These are phyloP conservation scores for Chinchilla lanigera DNA, from an alignment of 2,113 vertebrate genomes.

Conservation along the genomic window DNA sequence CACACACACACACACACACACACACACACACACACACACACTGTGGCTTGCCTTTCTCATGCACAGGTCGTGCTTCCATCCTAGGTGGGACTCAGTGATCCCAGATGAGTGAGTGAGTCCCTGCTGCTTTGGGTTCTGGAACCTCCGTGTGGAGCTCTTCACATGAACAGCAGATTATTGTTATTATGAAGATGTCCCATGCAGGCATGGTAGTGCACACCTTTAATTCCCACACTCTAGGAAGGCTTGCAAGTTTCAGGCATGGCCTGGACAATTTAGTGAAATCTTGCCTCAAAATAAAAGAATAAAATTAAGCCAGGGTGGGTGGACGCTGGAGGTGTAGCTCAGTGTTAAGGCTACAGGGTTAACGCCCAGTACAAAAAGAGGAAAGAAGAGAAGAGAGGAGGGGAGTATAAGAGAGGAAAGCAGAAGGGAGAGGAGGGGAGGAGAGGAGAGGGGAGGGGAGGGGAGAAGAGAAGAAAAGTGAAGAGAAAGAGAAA, in stretches of 20 bases:
- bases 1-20: neutral
- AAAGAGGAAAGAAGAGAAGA: neutral
- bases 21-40: neutral
- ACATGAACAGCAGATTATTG: neutral
- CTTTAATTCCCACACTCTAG: neutral
- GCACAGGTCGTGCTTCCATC: neutral
- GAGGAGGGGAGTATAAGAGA: no score
- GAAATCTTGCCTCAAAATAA: neutral
- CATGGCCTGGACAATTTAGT: neutral
- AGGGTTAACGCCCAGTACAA: neutral
- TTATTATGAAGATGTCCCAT: neutral
- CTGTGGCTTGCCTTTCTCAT: neutral
- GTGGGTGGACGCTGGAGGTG: neutral
- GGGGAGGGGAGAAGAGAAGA: neutral
- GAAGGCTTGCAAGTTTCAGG: neutral
- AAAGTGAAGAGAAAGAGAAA: neutral
- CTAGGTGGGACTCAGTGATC: neutral
- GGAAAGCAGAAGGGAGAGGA: neutral
- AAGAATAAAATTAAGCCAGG: neutral
- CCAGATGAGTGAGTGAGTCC: neutral
- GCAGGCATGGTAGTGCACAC: neutral
- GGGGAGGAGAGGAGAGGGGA: neutral
- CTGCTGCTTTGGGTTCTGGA: neutral
- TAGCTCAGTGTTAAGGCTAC: neutral
- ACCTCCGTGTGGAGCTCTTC: neutral